phyloP scores from a whole-genome alignment of 2,797 vertebrate species.

The Sebastes itinus region DNA sequence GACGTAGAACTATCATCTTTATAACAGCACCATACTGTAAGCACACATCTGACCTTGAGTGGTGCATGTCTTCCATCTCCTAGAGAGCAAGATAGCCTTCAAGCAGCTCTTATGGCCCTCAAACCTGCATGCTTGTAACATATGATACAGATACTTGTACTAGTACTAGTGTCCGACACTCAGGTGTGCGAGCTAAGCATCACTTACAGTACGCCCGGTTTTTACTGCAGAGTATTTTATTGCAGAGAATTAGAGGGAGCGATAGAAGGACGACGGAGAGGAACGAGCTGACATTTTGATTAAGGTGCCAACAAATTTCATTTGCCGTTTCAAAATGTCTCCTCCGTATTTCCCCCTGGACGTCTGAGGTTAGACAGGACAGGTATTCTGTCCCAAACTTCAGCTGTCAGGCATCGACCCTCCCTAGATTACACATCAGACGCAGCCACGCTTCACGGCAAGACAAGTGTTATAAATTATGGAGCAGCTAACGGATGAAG shows the following conservation, averaged over 20 bases:
- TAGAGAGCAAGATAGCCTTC: neutral
- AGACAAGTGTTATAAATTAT: slow-evolving; percentile 75
- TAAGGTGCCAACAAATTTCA: slow-evolving; percentile 73
- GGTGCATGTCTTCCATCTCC: neutral
- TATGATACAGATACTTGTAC: neutral
- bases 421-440: slow-evolving; percentile 73
- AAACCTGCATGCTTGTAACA: neutral
- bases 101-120: neutral
- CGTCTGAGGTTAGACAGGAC: slow-evolving; percentile 62
- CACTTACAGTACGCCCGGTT: neutral
- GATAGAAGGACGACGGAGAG: slow-evolving; percentile 7
- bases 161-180: neutral
- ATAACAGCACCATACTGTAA: neutral
- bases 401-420: slow-evolving; percentile 76
- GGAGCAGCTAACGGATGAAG: slow-evolving; percentile 57
- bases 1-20: neutral
- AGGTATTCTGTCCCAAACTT: slow-evolving; percentile 62
- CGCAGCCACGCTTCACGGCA: slow-evolving; percentile 35
- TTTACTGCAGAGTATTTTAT: slow-evolving; percentile 24
- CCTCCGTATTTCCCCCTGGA: slow-evolving; percentile 75
- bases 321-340: slow-evolving; percentile 69
- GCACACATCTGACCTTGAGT: neutral
- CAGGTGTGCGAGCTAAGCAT: slow-evolving; percentile 1
- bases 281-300: slow-evolving; percentile 79
- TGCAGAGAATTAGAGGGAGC: slow-evolving; percentile 13